Evolutionary conservation across 1,140 invertebrate genomes (phyloP), one percentile per base, ranked within the genome.

Genomic region (Cydia splendana): DNA sequence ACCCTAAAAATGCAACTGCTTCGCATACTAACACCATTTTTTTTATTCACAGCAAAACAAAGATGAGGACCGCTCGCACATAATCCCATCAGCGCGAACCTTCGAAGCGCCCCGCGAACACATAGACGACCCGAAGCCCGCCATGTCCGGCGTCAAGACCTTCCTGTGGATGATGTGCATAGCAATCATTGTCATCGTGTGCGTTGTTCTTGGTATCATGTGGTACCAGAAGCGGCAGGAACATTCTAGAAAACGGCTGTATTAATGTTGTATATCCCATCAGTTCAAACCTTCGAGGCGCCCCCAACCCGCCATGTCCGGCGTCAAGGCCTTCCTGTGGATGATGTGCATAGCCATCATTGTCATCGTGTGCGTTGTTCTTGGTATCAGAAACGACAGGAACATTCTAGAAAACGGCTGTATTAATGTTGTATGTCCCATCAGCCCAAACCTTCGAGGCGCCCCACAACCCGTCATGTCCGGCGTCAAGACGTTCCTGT

Each of bases 211-310:
- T 73, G 98, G 96, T 51, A 97, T 98, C 76, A 97, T 98, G 94
- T 96, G 98, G 85, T 99, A 98, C 88, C 97, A 98, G 87, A 98
- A 98, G 88, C 96, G 97, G 78, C 96, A 98, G 87, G 97, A 98
- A 87, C 96, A 97, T 80, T 96, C 96, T 81, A 95, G 97, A 86
- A 99, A 99, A 93, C 95, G 98, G 83, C 97, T 99, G 84, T 99
- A 99, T 88, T 99, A 90, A 93, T 34, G 34, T 30, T 4, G 30
- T 30, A 30, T 7, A 92, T 97, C 53, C 98, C 98, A 75, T 97
- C 96, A 75, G 97, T 98, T 13, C 94, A 95, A 10, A 95, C 95
- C 69, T 98, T 97, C 87, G 97, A 98, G 90, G 94, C 97, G 98
- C 99, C 93, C 94, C 95, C 98, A 98, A 85, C 96, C 96, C 38